Evolutionary conservation across 2,797 vertebrate species (phyloP).

Genomic region (Antrozous pallidus): DNA sequence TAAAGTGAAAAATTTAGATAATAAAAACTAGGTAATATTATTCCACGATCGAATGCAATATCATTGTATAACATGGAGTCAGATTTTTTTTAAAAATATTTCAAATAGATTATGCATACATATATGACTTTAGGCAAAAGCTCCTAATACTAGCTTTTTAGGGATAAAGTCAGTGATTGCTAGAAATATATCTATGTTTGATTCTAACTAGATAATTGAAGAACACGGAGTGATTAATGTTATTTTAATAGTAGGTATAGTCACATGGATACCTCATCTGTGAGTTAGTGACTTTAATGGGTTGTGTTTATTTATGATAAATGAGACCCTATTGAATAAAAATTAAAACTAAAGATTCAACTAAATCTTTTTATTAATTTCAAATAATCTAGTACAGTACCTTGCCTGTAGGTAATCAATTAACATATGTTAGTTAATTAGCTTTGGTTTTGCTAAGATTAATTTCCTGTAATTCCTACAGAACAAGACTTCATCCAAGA

Average conservation of each 20-base stretch:
- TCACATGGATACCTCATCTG: neutral
- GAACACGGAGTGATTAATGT: neutral
- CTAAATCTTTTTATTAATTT: slow-evolving; percentile 33
- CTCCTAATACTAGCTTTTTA: neutral
- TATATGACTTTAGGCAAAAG: neutral
- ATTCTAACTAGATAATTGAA: neutral
- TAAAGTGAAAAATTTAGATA: neutral
- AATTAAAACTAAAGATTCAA: slow-evolving; percentile 13
- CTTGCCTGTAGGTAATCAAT: neutral
- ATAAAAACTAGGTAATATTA: neutral
- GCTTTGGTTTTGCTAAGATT: slow-evolving; percentile 38
- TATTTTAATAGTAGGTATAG: slow-evolving; percentile 13
- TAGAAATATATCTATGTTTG: neutral
- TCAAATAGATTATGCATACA: neutral
- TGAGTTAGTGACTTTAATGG: neutral
- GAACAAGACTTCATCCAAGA: slow-evolving; percentile 10
- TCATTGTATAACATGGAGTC: neutral
- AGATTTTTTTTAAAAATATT: neutral
- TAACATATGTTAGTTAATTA: slow-evolving; percentile 45
- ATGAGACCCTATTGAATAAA: neutral
- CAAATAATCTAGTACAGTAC: neutral
- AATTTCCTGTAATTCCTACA: slow-evolving; percentile 56
- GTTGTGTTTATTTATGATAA: slow-evolving; percentile 28
- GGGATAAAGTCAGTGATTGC: neutral
- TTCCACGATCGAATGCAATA: neutral